Conservation (phyloP, 1,140 invertebrate species). For the Sitodiplosis mosellana region DNA sequence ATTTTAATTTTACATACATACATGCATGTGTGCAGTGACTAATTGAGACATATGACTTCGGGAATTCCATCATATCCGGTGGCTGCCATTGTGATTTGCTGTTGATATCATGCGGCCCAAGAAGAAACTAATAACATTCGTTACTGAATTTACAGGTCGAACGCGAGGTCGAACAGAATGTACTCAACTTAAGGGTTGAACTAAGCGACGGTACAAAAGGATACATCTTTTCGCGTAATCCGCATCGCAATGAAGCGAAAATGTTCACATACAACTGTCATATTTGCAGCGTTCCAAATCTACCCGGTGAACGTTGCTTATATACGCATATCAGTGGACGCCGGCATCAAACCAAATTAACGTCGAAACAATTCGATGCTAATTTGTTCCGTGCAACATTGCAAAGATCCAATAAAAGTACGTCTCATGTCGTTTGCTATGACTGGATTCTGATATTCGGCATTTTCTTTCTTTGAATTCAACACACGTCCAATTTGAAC, state of each 20-base stretch:
- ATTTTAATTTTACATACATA: no score
- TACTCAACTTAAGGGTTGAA: not conserved
- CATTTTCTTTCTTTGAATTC: not conserved
- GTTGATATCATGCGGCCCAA: no score
- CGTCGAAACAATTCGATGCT: not conserved
- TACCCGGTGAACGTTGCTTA: constrained; percentile 3
- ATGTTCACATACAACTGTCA: constrained; percentile 2
- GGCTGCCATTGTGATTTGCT: no score
- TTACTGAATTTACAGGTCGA: constrained; percentile 3
- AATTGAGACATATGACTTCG: no score
- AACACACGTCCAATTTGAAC: not conserved
- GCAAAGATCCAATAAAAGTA: not conserved
- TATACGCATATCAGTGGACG: constrained; percentile 25
- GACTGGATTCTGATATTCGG: not conserved
- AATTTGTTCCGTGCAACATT: constrained; percentile 1
- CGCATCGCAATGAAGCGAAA: not conserved
- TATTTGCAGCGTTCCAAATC: constrained; percentile 2
- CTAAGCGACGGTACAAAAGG: constrained; percentile 2
- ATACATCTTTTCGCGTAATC: constrained; percentile 1
- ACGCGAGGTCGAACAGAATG: constrained; percentile 3
- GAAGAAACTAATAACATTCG: not conserved
- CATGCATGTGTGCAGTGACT: no score
- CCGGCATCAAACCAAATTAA: constrained; percentile 24
- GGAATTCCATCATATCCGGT: no score
- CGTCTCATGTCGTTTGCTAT: no score